phyloP scores from a whole-genome alignment of 2,797 vertebrate species.

The Kryptopterus vitreolus region DNA sequence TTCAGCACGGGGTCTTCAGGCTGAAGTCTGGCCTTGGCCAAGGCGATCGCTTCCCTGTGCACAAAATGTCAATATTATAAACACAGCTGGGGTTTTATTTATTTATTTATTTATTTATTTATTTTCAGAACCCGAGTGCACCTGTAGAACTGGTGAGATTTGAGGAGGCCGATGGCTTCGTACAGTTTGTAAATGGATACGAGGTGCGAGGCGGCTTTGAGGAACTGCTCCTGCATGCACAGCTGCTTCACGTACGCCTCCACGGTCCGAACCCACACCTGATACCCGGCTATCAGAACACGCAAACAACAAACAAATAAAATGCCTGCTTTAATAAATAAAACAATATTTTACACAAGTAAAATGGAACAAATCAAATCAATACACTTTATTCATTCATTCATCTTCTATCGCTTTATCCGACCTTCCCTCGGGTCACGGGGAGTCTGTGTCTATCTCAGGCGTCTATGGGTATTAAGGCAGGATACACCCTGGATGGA shows the following conservation, averaged over 20 bases:
- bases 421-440: too few relatives aligned
- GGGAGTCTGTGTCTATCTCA: too few relatives aligned
- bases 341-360: too few relatives aligned
- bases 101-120: too few relatives aligned
- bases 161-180: slow-evolving; percentile 86
- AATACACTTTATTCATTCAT: too few relatives aligned
- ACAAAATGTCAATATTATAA: too few relatives aligned
- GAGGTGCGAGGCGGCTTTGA: slow-evolving; percentile 93
- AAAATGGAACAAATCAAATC: too few relatives aligned
- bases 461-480: too few relatives aligned
- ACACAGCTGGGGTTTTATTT: background rate
- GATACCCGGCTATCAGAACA: slow-evolving; percentile 91
- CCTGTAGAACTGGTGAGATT: slow-evolving; percentile 87
- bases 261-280: slow-evolving; percentile 83
- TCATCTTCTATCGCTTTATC: too few relatives aligned
- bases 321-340: too few relatives aligned
- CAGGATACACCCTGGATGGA: too few relatives aligned
- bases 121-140: slow-evolving; percentile 50
- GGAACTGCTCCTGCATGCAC: slow-evolving; percentile 90
- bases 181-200: slow-evolving; percentile 88
- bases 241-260: slow-evolving; percentile 92
- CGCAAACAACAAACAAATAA: too few relatives aligned
- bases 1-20: slow-evolving; percentile 84
- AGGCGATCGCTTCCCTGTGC: slow-evolving; percentile 86
- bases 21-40: slow-evolving; percentile 87